A percentile compares a stretch with the other conserved stretches of the same genome.
Evolutionary conservation across 2,113 vertebrate species (phyloP).

Genomic region (Fregetta grallaria): DNA sequence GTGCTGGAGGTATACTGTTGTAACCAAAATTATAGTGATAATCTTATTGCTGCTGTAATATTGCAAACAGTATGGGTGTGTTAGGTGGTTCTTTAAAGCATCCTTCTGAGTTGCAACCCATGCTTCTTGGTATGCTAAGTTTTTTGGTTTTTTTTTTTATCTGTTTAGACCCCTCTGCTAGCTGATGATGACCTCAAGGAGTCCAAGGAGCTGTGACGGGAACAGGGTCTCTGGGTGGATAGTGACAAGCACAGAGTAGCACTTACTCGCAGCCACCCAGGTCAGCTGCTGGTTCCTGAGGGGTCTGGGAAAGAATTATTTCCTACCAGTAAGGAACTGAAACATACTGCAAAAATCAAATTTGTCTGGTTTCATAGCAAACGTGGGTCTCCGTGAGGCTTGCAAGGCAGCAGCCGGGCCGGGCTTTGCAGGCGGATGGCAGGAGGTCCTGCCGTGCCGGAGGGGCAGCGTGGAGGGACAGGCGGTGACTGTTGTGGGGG

Average conservation of each 20-base stretch:
- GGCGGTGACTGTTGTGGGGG: neutral
- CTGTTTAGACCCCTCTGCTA: neutral
- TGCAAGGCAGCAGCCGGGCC: neutral
- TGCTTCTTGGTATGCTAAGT: neutral
- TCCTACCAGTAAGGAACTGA: neutral
- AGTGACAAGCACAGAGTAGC: neutral
- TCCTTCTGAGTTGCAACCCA: neutral
- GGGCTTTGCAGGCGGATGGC: neutral
- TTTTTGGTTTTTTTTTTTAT: neutral
- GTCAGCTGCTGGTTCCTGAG: neutral
- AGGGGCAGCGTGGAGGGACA: neutral
- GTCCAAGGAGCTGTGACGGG: neutral
- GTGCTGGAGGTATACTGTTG: neutral
- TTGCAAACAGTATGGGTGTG: neutral
- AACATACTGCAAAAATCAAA: neutral
- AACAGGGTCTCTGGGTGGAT: neutral
- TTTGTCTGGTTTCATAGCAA: neutral
- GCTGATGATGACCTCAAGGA: neutral
- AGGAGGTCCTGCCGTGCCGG: neutral
- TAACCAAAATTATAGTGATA: neutral
- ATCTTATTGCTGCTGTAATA: neutral
- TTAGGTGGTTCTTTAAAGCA: neutral
- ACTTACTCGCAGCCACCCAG: neutral
- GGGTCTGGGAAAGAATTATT: neutral
- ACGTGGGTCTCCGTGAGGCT: rapidly evolving